Base-by-base conservation (phyloP, 2,888 invertebrate species). In the Therioaphis trifolii region DNA sequence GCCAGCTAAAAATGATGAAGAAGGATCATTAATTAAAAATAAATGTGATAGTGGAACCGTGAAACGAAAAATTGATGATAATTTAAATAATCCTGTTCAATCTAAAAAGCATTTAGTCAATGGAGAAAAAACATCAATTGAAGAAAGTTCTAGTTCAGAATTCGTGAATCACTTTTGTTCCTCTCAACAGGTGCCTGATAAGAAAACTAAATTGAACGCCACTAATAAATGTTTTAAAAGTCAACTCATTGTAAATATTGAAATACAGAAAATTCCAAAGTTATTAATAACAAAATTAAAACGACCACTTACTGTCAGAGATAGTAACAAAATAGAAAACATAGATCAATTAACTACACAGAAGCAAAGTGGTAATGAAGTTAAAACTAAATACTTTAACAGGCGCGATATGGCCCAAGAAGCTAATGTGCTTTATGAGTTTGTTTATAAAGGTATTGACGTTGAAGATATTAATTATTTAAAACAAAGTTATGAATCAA, bases 381-480 rank as follows among this genome's bases (percentile, higher is more conserved):
- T 80, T 29, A 79, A 84, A 58, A 84, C 72, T 18, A 77, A 80
- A 69, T 71, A 75, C 12, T 86, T 86, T 21, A 77, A 61, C 1
- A 86, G 84, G 69, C 85, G 87, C 46, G 86, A 86, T 71, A 84
- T 87, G 52, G 92, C 93, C 89, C 91, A 93, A 15, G 96, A 98
- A 88, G 93, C 95, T 92, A 92, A 92, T 85, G 92, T 96, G 66
- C 89, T 95, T 58, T 98, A 96, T 89, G 95, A 95, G 88, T 97
- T 98, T 89, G 92, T 97, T 58, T 95, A 95, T n/a, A 92, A 93
- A 85, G 88, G 95, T 85, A 94, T 98, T 87, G 97, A 98, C 88
- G 89, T 91, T n/a, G 98, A 98, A 88, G 98, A 98, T 88, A 93
- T 95, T 85, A 91, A 92, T 85, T 95, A 93, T 88, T 90, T 98